A percentile compares a stretch with the other conserved stretches of the same genome.
These are phyloP conservation scores for Ceratotherium simum DNA, from an alignment of 2,113 vertebrate genomes.

Conservation along the genomic window DNA sequence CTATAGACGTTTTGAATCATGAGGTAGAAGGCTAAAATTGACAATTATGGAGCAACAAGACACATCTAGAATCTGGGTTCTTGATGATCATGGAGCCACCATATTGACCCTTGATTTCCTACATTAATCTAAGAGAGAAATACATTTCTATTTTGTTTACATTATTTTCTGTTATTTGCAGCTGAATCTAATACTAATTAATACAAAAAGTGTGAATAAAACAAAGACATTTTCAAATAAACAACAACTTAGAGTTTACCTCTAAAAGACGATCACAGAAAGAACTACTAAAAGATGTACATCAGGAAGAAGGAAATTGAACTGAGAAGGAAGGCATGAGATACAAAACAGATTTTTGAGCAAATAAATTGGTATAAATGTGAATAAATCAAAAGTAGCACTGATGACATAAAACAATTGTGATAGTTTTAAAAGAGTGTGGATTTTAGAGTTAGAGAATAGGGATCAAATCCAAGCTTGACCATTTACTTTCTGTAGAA, in stretches of 20 bases:
- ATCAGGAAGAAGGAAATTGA: neutral
- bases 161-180: neutral
- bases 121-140: neutral
- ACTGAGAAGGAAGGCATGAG: neutral
- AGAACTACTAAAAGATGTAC: neutral
- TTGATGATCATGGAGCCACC: neutral
- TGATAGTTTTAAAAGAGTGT: neutral
- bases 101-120: neutral
- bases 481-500: neutral
- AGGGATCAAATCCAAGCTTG: neutral
- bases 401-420: neutral
- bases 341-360: neutral
- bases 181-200: neutral
- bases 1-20: neutral
- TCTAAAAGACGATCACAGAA: neutral
- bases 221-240: constrained; percentile 28
- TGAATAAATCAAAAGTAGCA: constrained; percentile 4
- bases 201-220: constrained; percentile 9
- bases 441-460: constrained; percentile 22
- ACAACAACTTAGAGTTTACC: neutral
- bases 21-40: neutral
- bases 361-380: neutral
- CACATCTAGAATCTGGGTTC: neutral
- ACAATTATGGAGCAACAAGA: neutral
- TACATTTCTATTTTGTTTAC: neutral